Evolutionary conservation across 2,113 vertebrate genomes (phyloP).

Genomic region (Cettia cetti): DNA sequence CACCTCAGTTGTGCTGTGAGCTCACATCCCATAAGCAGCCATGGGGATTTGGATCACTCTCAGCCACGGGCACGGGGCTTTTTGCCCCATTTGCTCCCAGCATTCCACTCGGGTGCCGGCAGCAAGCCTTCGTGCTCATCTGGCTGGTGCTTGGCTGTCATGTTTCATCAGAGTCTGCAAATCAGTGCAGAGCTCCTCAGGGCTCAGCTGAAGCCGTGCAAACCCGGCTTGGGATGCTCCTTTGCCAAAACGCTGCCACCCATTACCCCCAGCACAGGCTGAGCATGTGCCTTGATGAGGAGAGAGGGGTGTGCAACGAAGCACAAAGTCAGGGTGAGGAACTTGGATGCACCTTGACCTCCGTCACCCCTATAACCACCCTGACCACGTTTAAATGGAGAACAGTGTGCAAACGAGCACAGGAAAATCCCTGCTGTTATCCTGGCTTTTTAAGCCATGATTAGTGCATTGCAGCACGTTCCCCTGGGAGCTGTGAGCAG

Average conservation of each 20-base stretch:
- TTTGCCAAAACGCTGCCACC: not conserved
- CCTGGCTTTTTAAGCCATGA: rapidly evolving
- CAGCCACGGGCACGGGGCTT: not conserved
- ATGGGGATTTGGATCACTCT: rapidly evolving
- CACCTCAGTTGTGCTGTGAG: not conserved
- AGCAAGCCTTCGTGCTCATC: not conserved
- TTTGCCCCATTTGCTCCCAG: not conserved
- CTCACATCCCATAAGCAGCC: not conserved
- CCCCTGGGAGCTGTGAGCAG: not conserved
- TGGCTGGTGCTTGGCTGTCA: not conserved
- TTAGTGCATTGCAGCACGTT: not conserved
- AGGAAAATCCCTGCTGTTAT: not conserved
- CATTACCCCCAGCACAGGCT: rapidly evolving
- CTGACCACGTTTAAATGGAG: rapidly evolving
- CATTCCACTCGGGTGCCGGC: not conserved
- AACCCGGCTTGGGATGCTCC: not conserved
- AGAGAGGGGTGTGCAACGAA: not conserved
- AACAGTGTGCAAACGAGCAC: not conserved
- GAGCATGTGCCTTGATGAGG: rapidly evolving
- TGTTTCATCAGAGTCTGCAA: not conserved
- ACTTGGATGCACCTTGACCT: rapidly evolving
- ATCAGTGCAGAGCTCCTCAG: not conserved
- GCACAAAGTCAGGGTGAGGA: not conserved
- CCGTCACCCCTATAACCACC: rapidly evolving
- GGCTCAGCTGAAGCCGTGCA: not conserved